These are phyloP conservation scores for Sinocyclocheilus anophthalmus DNA, from an alignment of 2,113 vertebrate species.

Conservation along the genomic window DNA sequence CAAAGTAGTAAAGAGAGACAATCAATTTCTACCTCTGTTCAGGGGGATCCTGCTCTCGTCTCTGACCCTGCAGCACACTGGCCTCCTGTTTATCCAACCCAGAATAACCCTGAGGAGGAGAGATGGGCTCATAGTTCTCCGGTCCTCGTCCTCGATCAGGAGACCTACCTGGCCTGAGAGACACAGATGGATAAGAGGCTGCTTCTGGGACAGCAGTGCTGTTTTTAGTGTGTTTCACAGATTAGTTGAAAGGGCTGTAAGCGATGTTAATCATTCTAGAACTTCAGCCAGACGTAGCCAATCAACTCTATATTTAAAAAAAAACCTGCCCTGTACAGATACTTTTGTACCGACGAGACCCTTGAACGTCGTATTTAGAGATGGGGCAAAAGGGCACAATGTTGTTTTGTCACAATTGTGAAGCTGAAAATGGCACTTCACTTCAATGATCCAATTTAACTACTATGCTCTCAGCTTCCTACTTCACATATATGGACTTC, in stretches of 20 bases:
- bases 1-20: neutral
- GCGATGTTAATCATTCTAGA: neutral
- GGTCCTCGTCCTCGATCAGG: constrained; percentile 87
- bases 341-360: too few species aligned
- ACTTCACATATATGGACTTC: too few species aligned
- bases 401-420: too few species aligned
- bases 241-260: neutral
- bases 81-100: constrained; percentile 88
- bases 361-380: too few species aligned
- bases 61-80: constrained; percentile 81
- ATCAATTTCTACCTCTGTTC: constrained; percentile 85
- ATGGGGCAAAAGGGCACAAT: too few species aligned
- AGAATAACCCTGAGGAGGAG: constrained; percentile 88
- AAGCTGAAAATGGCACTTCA: too few species aligned
- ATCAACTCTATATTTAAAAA: neutral
- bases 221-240: neutral
- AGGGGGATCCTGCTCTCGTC: constrained; percentile 80
- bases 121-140: constrained; percentile 95
- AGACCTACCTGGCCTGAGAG: constrained; percentile 89
- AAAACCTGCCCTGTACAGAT: neutral
- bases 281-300: neutral
- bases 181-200: neutral
- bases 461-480: too few species aligned
- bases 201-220: neutral
- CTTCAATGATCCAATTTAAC: too few species aligned